Percentiles rank a stretch among this genome's conserved stretches.
phyloP scores from a whole-genome alignment of 2,888 invertebrate genomes.

The Ophion obscuratus region DNA sequence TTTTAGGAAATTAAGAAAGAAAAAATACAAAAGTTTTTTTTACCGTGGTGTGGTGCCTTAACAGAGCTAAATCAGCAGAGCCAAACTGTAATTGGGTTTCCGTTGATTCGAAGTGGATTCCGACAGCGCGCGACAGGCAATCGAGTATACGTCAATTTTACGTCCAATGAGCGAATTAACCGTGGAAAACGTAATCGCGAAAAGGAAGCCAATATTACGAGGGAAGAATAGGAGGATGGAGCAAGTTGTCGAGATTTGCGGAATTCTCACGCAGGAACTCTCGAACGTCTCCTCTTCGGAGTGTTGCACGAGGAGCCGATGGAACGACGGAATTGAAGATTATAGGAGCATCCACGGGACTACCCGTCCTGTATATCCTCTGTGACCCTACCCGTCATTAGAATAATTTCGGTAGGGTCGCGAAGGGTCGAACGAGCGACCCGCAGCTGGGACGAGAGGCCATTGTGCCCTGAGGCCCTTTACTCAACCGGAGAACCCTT shows the following conservation, averaged over 20 bases:
- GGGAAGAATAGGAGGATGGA: slow-evolving; percentile 31
- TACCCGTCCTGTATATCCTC: slow-evolving; percentile 51
- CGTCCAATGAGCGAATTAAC: slow-evolving; percentile 51
- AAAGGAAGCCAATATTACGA: slow-evolving; percentile 5
- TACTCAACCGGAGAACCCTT: slow-evolving; percentile 61
- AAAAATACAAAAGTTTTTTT: too few relatives aligned
- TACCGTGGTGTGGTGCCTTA: too few relatives aligned
- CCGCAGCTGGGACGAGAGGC: slow-evolving; percentile 70
- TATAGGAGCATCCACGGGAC: slow-evolving; percentile 44
- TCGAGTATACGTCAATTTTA: slow-evolving; percentile 37
- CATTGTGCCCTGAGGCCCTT: slow-evolving; percentile 66
- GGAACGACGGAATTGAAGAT: slow-evolving; percentile 34
- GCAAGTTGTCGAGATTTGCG: slow-evolving; percentile 57
- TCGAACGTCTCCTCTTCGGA: slow-evolving; percentile 50
- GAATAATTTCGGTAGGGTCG: slow-evolving; percentile 75
- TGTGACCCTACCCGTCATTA: slow-evolving; percentile 72
- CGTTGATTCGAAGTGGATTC: slow-evolving; percentile 1
- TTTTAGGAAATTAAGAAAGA: too few relatives aligned
- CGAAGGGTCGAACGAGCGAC: slow-evolving; percentile 68
- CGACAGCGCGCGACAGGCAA: slow-evolving; percentile 4
- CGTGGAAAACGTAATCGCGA: slow-evolving; percentile 46
- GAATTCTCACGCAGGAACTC: slow-evolving; percentile 25
- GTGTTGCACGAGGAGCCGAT: slow-evolving; percentile 21
- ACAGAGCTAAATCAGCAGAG: not conserved
- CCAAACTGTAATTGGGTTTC: not conserved